phyloP scores from a whole-genome alignment of 2,888 invertebrate genomes.

The Phragmatobia fuliginosa region DNA sequence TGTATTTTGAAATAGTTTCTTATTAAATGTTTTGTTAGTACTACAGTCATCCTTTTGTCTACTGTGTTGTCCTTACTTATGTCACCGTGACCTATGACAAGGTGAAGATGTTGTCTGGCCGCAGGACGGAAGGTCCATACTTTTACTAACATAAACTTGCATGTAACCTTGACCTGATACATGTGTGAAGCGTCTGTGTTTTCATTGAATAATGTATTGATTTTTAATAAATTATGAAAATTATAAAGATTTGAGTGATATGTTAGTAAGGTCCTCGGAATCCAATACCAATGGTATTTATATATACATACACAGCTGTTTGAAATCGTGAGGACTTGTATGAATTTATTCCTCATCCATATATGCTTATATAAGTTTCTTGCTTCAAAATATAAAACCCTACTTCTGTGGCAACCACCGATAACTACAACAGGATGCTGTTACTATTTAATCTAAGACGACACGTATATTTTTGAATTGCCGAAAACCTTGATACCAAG shows the following conservation, averaged over 20 bases:
- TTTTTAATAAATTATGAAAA: background rate
- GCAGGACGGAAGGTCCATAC: slow-evolving; percentile 24
- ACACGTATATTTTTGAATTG: background rate
- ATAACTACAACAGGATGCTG: no score
- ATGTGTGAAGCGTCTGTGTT: background rate
- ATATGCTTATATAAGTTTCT: no score
- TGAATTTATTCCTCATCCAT: no score
- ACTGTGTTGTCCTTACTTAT: slow-evolving; percentile 1
- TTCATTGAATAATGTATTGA: background rate
- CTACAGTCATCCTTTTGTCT: slow-evolving; percentile 3
- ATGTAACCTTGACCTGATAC: slow-evolving; percentile 21
- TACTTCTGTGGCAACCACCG: no score
- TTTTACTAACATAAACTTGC: slow-evolving; percentile 9
- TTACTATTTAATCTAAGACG: no score
- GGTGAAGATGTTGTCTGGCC: slow-evolving; percentile 16
- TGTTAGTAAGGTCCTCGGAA: no score
- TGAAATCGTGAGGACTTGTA: no score
- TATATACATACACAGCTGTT: no score
- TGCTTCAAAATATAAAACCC: no score
- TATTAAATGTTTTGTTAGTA: background rate
- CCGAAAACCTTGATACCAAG: background rate
- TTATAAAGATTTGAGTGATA: background rate
- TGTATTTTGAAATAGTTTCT: background rate
- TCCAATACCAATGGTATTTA: no score
- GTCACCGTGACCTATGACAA: background rate